Conservation (phyloP, 2,113 vertebrate genomes). For the Uria aalge region DNA sequence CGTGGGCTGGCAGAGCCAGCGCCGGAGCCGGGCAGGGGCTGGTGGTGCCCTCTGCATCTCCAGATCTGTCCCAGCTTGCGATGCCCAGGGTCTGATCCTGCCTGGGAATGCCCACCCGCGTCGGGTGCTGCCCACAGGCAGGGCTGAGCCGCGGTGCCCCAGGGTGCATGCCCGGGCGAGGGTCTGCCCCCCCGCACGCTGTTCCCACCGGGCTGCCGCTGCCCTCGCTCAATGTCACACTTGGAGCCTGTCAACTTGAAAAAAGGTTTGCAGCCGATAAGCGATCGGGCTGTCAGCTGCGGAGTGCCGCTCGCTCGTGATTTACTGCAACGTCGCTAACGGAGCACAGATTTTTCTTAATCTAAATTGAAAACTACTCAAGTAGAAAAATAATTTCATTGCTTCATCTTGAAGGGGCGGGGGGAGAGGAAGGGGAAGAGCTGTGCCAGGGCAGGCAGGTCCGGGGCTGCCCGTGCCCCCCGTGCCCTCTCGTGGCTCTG, state of each 20-base stretch:
- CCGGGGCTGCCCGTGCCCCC: background rate
- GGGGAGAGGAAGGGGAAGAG: background rate
- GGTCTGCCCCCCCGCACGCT: rapidly evolving
- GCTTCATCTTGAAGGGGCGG: conserved; percentile 68
- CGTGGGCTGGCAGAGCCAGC: rapidly evolving
- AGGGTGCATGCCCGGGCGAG: rapidly evolving
- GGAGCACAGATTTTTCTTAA: conserved; percentile 83
- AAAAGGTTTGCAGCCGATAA: conserved; percentile 49
- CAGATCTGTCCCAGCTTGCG: background rate
- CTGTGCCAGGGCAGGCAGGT: background rate
- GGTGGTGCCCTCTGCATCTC: background rate
- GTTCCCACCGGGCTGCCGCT: background rate
- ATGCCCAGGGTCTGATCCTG: background rate
- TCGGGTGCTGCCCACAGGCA: background rate
- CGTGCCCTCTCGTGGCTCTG: rapidly evolving
- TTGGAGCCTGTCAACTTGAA: conserved; percentile 15
- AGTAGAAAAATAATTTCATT: conserved; percentile 88
- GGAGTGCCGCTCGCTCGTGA: conserved; percentile 41
- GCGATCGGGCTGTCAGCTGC: conserved; percentile 41
- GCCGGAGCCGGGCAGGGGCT: background rate
- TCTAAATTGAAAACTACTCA: conserved; percentile 90
- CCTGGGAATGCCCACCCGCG: background rate
- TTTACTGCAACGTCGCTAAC: conserved; percentile 68
- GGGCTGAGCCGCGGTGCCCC: background rate
- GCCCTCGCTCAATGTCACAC: conserved; percentile 61